Conservation (phyloP, 1,140 invertebrate genomes). For the Steinernema khuongi region DNA sequence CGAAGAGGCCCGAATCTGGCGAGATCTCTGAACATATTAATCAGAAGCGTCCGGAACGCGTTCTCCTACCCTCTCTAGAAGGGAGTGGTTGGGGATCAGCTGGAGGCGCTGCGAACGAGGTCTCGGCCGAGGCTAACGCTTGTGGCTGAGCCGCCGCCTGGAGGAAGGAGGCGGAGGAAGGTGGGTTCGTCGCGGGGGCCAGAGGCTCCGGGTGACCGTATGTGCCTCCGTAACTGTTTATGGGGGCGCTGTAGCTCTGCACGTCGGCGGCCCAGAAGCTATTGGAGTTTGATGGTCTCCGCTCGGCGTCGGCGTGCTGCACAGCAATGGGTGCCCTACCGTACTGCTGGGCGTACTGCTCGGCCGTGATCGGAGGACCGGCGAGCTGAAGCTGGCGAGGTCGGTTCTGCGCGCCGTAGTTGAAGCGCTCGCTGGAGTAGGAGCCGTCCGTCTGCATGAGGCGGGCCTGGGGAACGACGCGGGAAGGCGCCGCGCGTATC, state of each 20-base stretch:
- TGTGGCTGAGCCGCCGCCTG: not conserved
- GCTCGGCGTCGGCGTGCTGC: not conserved
- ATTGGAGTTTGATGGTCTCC: not conserved
- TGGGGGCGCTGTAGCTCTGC: not conserved
- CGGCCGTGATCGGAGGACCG: not conserved
- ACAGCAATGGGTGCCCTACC: not conserved
- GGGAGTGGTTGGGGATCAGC: not conserved
- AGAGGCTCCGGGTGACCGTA: not conserved
- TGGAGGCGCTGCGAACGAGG: not conserved
- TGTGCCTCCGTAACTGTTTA: not conserved
- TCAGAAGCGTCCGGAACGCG: not conserved
- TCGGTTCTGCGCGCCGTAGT: not conserved
- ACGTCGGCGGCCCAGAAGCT: slow-evolving; percentile 5
- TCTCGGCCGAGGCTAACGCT: not conserved
- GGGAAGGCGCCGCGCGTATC: not conserved
- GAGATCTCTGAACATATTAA: not conserved
- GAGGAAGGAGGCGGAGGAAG: not conserved
- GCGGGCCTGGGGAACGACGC: not conserved
- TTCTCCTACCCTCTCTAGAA: not conserved
- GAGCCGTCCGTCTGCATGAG: not conserved
- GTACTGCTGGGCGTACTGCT: not conserved
- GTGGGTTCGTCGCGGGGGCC: not conserved
- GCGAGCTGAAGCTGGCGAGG: not conserved
- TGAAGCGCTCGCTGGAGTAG: not conserved
- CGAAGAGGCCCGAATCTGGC: not conserved